Conservation (phyloP, 2,113 vertebrate species). For the Murina feae region DNA sequence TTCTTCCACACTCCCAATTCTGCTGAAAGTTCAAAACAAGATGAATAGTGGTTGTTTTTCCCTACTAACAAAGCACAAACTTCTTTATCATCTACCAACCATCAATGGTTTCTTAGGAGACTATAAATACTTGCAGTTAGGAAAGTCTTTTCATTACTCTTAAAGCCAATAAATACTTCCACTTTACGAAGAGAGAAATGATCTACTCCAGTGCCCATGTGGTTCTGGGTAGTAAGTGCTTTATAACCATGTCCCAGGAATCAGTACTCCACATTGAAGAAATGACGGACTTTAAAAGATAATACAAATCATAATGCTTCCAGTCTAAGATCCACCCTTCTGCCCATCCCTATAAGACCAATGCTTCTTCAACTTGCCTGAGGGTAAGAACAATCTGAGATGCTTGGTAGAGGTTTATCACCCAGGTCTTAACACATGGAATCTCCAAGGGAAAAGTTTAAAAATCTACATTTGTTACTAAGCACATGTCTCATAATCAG, state of each 20-base stretch:
- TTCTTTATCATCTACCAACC: not conserved
- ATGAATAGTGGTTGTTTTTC: too few relatives aligned
- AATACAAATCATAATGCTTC: not conserved
- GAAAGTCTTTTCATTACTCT: not conserved
- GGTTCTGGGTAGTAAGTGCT: not conserved
- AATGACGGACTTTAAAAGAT: not conserved
- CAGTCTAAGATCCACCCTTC: not conserved
- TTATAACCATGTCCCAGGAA: not conserved
- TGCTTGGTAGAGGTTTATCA: not conserved
- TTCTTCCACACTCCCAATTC: not conserved
- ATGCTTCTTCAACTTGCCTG: not conserved
- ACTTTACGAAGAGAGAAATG: conserved; percentile 10
- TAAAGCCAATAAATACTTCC: not conserved
- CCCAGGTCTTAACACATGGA: not conserved
- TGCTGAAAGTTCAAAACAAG: not conserved
- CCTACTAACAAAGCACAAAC: not conserved
- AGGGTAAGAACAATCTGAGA: not conserved
- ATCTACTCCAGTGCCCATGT: not conserved
- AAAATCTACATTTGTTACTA: not conserved
- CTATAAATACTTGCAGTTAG: not conserved
- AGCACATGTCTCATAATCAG: not conserved
- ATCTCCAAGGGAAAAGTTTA: not conserved
- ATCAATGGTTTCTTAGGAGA: not conserved
- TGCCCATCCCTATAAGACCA: not conserved
- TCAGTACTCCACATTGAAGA: not conserved